Percentiles rank a stretch among this genome's conserved stretches.
These are phyloP conservation scores for Sebastolobus alascanus DNA, from an alignment of 2,797 vertebrate genomes.

Conservation along the genomic window DNA sequence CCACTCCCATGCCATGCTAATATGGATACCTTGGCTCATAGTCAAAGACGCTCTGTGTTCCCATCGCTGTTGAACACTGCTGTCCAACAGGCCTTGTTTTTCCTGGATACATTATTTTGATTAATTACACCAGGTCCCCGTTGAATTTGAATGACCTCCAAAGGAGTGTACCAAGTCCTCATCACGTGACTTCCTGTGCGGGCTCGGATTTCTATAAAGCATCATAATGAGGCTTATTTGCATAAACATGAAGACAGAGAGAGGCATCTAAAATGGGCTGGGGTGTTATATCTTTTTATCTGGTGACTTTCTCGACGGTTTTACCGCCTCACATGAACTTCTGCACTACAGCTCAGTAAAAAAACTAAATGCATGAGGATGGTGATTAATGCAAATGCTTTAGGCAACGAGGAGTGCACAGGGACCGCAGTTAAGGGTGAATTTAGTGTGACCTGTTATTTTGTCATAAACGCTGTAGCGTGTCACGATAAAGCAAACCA, in stretches of 20 bases:
- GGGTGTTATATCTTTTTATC: conserved; percentile 38
- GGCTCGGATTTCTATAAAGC: conserved; percentile 64
- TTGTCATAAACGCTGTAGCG: conserved; percentile 50
- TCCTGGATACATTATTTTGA: conserved; percentile 72
- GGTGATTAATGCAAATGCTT: conserved; percentile 64
- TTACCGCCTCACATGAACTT: conserved; percentile 44
- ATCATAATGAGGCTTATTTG: conserved; percentile 72
- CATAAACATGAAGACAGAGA: conserved; percentile 67
- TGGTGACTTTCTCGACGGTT: conserved; percentile 50
- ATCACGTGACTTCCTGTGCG: conserved; percentile 66
- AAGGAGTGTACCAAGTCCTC: conserved; percentile 58
- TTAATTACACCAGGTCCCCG: conserved; percentile 72
- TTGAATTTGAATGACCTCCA: conserved; percentile 80
- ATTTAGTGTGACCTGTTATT: conserved; percentile 62
- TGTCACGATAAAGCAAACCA: conserved; percentile 53
- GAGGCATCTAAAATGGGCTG: conserved; percentile 38
- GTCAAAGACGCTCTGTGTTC: conserved; percentile 48
- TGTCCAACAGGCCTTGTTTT: conserved; percentile 56
- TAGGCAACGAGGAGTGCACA: conserved; percentile 26
- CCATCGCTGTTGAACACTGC: conserved; percentile 44
- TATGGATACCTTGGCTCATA: conserved; percentile 48
- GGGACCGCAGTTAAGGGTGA: conserved; percentile 46
- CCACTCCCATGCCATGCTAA: conserved; percentile 22
- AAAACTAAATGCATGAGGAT: conserved; percentile 19
- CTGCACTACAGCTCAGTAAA: conserved; percentile 5